Percentiles rank a stretch among this genome's conserved stretches.
Evolutionary conservation across 2,113 vertebrate species (phyloP).

Genomic region (Perccottus glenii): DNA sequence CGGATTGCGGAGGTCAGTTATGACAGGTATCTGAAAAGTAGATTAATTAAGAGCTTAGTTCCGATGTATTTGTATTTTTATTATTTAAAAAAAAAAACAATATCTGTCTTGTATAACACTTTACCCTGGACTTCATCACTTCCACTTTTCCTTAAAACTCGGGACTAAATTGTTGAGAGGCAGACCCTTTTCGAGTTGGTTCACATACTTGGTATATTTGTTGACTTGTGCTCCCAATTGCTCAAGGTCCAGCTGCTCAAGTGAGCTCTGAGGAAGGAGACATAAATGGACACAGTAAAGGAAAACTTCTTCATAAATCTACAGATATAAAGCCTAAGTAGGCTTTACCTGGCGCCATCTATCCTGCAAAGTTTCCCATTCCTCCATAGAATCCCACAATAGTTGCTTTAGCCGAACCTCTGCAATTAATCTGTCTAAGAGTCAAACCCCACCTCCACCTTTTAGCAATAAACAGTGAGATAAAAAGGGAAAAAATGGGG

Average conservation of each 20-base stretch:
- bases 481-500: background rate
- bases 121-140: constrained; percentile 82
- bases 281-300: background rate
- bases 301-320: background rate
- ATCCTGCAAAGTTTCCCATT: constrained; percentile 81
- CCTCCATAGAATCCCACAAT: constrained; percentile 84
- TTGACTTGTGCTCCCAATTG: constrained; percentile 77
- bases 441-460: constrained; percentile 86
- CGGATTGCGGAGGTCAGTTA: constrained; percentile 82
- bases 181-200: constrained; percentile 85
- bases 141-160: constrained; percentile 81
- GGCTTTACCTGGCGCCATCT: constrained; percentile 80
- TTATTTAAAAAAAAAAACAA: background rate
- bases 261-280: constrained; percentile 72
- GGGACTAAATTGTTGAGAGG: constrained; percentile 80
- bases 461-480: constrained; percentile 10
- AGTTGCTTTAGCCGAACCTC: constrained; percentile 83
- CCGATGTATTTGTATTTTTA: too few relatives aligned
- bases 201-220: constrained; percentile 82
- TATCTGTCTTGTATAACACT: rapidly evolving
- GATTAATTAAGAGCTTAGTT: background rate
- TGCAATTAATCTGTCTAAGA: constrained; percentile 78
- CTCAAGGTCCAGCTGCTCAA: constrained; percentile 82
- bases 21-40: constrained; percentile 78
- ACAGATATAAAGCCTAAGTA: background rate